Conservation (phyloP, 1,140 invertebrate genomes). For the Reticulitermes speratus region DNA sequence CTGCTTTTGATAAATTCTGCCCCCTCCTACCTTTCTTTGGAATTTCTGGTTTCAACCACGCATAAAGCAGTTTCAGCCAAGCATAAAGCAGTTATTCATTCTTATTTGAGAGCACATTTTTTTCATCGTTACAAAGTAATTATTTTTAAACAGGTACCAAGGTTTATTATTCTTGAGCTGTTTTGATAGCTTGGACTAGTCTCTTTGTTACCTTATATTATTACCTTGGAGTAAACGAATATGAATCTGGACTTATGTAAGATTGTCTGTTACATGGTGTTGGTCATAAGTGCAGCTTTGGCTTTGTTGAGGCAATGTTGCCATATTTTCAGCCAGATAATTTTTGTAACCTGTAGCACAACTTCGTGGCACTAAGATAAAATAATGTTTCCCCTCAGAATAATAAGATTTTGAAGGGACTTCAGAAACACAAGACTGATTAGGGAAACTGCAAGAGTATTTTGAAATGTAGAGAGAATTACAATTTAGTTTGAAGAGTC, state of each 20-base stretch:
- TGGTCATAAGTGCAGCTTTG: neutral
- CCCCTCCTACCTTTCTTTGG: too few relatives aligned
- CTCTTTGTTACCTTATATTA: too few relatives aligned
- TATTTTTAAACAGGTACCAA: too few relatives aligned
- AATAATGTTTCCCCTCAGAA: neutral
- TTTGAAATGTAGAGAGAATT: neutral
- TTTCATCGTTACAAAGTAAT: too few relatives aligned
- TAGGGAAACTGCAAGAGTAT: neutral
- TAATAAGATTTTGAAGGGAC: neutral
- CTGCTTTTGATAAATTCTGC: too few relatives aligned
- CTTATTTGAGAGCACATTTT: too few relatives aligned
- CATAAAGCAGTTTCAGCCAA: too few relatives aligned
- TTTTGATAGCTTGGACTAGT: too few relatives aligned
- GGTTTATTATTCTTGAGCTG: too few relatives aligned
- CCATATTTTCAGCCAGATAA: neutral
- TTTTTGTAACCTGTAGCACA: neutral
- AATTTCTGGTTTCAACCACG: too few relatives aligned
- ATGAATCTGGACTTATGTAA: neutral
- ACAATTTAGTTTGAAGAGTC: neutral
- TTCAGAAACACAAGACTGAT: neutral
- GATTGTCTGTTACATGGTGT: neutral
- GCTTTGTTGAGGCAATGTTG: neutral
- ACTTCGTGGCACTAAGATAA: neutral
- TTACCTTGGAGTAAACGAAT: too few relatives aligned
- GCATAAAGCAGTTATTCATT: too few relatives aligned